A percentile compares a stretch with the other conserved stretches of the same genome.
Evolutionary conservation across 2,888 invertebrate species (phyloP).

Genomic region (Neoaliturus tenellus): DNA sequence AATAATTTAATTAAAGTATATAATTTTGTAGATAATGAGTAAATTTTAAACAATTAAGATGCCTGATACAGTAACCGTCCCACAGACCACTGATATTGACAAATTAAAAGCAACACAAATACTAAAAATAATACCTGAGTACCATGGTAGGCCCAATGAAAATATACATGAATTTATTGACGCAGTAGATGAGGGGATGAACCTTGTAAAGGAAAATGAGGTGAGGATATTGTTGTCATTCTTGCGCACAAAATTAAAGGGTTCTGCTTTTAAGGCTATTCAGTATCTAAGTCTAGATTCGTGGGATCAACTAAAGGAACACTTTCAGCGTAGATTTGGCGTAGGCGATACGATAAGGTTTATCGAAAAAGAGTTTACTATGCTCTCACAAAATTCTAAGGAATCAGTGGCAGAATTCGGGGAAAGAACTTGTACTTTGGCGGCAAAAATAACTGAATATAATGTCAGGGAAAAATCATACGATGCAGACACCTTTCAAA

Average conservation of each 20-base stretch:
- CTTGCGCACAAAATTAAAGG: constrained; percentile 8
- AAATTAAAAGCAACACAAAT: neutral
- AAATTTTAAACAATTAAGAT: neutral
- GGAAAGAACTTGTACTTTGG: constrained; percentile 7
- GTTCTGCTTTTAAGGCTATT: constrained; percentile 22
- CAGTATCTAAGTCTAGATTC: neutral
- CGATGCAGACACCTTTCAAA: neutral
- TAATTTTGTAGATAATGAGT: no score
- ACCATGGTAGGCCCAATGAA: neutral
- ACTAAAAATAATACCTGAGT: constrained; percentile 26
- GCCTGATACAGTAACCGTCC: neutral
- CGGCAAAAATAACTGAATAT: constrained; percentile 33
- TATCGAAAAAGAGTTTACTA: constrained; percentile 36
- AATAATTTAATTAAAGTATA: no score
- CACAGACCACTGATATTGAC: neutral
- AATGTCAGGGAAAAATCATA: constrained; percentile 28
- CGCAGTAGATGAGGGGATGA: neutral
- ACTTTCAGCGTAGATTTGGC: constrained; percentile 26
- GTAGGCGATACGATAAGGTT: constrained; percentile 26
- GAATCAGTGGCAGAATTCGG: constrained; percentile 34
- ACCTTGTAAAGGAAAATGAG: neutral
- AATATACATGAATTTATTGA: constrained; percentile 26
- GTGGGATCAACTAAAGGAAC: constrained; percentile 14
- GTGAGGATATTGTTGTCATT: neutral
- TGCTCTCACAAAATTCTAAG: neutral